Conservation (phyloP, 1,140 invertebrate species). For the Pomphorhynchus laevis region DNA sequence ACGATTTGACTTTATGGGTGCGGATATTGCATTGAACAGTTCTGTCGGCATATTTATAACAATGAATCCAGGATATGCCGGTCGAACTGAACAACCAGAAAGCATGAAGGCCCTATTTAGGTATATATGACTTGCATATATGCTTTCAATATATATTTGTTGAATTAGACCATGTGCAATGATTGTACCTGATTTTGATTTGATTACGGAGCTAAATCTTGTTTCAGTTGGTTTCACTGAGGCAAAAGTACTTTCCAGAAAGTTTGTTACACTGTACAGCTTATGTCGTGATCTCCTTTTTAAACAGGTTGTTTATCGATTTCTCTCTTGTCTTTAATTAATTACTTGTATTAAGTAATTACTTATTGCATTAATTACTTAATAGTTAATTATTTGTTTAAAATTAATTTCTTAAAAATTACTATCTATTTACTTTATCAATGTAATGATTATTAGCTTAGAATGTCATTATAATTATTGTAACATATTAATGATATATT, state of each 20-base stretch:
- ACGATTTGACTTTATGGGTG: constrained; percentile 60
- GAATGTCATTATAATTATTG: too few species aligned
- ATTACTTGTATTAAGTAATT: too few species aligned
- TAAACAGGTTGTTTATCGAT: constrained; percentile 34
- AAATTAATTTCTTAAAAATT: too few species aligned
- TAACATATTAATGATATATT: too few species aligned
- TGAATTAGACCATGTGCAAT: constrained; percentile 47
- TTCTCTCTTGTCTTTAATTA: too few species aligned
- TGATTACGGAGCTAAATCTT: constrained; percentile 91
- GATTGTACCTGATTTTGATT: constrained; percentile 79
- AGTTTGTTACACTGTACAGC: constrained; percentile 75
- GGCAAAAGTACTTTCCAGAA: constrained; percentile 49
- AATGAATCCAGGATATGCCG: constrained; percentile 86
- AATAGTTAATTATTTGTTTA: too few species aligned
- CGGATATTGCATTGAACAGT: constrained; percentile 39
- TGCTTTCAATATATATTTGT: background rate
- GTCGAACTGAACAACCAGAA: constrained; percentile 50
- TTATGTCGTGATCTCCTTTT: constrained; percentile 64
- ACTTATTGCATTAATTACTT: too few species aligned
- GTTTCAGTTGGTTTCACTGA: constrained; percentile 85
- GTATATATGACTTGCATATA: background rate
- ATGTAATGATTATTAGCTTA: too few species aligned
- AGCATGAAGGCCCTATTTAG: constrained; percentile 54
- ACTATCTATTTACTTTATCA: too few species aligned
- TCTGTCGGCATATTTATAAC: constrained; percentile 77